Base-by-base conservation (phyloP, 2,797 vertebrate species). In the Catamblyrhynchus diadema region DNA sequence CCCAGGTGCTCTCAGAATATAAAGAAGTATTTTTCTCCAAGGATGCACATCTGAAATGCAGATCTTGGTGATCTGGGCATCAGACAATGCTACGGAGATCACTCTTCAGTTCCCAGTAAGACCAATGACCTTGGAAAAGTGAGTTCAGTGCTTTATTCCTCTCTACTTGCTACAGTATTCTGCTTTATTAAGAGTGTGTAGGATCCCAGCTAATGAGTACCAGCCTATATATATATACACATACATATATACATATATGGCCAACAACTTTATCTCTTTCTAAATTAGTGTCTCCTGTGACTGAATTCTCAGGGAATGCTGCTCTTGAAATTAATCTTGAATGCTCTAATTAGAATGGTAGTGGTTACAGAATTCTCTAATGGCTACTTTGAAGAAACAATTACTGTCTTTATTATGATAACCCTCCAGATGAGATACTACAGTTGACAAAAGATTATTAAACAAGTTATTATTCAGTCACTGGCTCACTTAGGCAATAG, bases 341-440 rank as follows among this genome's bases (percentile, higher is more conserved):
- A 97, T 86, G 81, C 54, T 86, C 84, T 91, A 93, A 94, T 94
- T 95, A 83, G 86, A 92, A 47, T 17, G 19, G 90, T 47, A 78
- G 81, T 54, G 69, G 61, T 81, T 89, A 87, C 61, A 94, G 50
- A 83, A 85, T 65, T 72, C 94, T 97, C 96, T 85, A 69, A 86
- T 32, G 86, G 88, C 74, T 88, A 59, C 88, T 92, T 88, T 57
- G 89, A 95, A 75, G 87, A 93, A 94, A 93, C 94, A 92, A 78
- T 93, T 94, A 89, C 32, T 87, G 80, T 85, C 90, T 95, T 94
- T 88, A 91, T 92, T 95, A 93, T 74, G 69, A 94, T 92, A 95
- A 90, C 53, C 54, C 54, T 84, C 86, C 72, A 86, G 65, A 86
- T 88, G 88, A 95, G 90, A 90, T 86, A 80, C n/a, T 80, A 25